Evolutionary conservation across 2,113 vertebrate species (phyloP).

Genomic region (Axis porcinus): DNA sequence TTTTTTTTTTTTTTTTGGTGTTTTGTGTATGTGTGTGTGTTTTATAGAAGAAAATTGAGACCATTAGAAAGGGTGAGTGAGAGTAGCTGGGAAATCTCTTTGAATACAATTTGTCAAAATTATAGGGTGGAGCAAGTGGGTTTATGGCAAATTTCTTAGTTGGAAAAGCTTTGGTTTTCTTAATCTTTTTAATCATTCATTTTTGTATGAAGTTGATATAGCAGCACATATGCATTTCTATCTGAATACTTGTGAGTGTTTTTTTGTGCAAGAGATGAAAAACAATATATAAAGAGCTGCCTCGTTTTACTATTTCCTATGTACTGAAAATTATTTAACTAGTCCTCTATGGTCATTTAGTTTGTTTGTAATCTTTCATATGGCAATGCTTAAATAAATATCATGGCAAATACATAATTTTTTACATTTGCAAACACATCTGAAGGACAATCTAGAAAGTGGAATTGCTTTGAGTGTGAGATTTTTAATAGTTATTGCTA

Average conservation of each 20-base stretch:
- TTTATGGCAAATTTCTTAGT: neutral
- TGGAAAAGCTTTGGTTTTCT: neutral
- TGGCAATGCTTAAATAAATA: neutral
- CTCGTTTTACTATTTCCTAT: neutral
- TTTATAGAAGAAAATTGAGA: neutral
- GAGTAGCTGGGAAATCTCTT: neutral
- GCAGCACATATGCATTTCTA: neutral
- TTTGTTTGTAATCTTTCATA: neutral
- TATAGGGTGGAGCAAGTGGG: too few relatives aligned
- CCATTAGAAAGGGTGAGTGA: neutral
- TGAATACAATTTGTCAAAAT: neutral
- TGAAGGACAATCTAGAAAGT: neutral
- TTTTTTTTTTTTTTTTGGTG: neutral
- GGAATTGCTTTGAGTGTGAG: neutral
- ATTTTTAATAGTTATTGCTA: neutral
- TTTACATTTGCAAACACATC: neutral
- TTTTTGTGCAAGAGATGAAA: neutral
- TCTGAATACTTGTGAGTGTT: neutral
- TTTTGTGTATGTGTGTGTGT: neutral
- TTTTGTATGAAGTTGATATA: neutral
- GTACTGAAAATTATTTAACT: neutral
- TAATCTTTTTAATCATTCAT: neutral
- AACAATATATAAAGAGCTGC: neutral
- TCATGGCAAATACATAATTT: neutral
- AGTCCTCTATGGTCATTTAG: neutral